phyloP scores from a whole-genome alignment of 2,113 vertebrate species.

The Scopus umbretta region DNA sequence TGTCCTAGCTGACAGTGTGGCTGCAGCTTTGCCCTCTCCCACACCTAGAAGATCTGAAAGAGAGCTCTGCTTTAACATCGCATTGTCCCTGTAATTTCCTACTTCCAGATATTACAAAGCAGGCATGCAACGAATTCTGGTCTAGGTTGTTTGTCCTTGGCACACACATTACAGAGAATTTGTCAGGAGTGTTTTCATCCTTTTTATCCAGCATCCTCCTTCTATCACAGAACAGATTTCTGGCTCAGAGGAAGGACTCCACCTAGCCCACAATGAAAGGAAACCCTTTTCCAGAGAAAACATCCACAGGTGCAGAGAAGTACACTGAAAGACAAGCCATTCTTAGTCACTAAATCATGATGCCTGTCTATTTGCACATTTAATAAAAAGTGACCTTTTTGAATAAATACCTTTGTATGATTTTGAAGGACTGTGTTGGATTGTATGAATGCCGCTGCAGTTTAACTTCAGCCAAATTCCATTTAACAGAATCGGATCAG shows the following conservation, averaged over 20 bases:
- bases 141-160: neutral
- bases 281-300: neutral
- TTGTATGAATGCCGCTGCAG: neutral
- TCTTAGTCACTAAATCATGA: neutral
- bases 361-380: neutral
- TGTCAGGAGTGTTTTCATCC: neutral
- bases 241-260: neutral
- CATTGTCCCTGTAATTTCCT: neutral
- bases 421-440: neutral
- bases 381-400: neutral
- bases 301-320: neutral
- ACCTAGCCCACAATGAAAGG: neutral
- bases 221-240: neutral
- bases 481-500: neutral
- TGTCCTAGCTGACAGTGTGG: accelerated
- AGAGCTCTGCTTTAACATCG: neutral
- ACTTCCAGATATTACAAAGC: neutral
- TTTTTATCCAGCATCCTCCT: neutral
- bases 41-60: neutral
- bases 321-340: neutral
- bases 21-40: neutral
- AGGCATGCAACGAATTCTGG: neutral
- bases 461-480: neutral
- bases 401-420: neutral
- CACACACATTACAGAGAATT: neutral